Percentiles rank a stretch among this genome's conserved stretches.
phyloP scores from a whole-genome alignment of 2,113 vertebrate genomes.

The Monopterus albus region DNA sequence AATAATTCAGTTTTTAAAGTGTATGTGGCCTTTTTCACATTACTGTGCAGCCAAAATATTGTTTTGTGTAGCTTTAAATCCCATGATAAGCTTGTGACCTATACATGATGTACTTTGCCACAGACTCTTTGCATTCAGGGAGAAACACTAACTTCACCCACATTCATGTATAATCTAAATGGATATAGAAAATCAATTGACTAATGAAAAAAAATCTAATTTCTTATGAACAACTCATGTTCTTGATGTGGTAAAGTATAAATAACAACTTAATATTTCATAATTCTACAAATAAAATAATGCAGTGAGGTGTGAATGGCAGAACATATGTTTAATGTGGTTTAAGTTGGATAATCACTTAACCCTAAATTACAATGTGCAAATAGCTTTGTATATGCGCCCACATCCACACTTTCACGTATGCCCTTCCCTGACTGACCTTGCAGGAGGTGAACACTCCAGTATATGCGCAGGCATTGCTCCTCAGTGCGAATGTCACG shows the following conservation, averaged over 20 bases:
- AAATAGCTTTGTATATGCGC: background rate
- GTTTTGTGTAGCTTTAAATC: background rate
- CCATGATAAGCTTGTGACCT: background rate
- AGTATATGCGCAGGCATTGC: slow-evolving; percentile 89
- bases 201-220: background rate
- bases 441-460: slow-evolving; percentile 87
- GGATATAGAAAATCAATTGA: background rate
- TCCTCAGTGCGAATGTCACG: slow-evolving; percentile 88
- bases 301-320: background rate
- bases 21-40: too few species aligned
- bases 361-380: too few species aligned
- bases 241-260: background rate
- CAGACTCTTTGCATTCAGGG: background rate
- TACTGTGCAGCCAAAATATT: too few species aligned
- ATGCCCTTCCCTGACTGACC: slow-evolving; percentile 74
- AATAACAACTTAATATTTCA: too few species aligned
- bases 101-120: background rate
- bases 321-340: too few species aligned
- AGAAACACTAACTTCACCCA: background rate
- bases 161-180: too few species aligned
- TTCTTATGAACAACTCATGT: background rate
- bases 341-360: too few species aligned
- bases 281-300: background rate
- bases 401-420: background rate
- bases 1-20: too few species aligned